phyloP scores from a whole-genome alignment of 1,140 invertebrate species.

The Halictus rubicundus region DNA sequence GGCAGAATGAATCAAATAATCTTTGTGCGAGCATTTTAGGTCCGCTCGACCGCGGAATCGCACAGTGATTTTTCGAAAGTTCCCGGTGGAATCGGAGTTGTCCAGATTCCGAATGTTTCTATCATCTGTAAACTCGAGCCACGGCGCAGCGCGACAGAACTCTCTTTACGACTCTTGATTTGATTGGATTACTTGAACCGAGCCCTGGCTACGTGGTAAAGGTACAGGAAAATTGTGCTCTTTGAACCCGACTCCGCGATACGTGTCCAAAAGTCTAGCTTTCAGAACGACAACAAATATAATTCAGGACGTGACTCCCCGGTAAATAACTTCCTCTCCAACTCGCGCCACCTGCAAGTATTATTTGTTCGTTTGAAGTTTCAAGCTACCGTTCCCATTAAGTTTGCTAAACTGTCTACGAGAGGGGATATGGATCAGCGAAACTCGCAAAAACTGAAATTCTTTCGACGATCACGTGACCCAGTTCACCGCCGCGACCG shows the following conservation, averaged over 20 bases:
- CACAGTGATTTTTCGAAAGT: slow-evolving; percentile 8
- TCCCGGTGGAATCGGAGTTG: not conserved
- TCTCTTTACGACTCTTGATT: slow-evolving; percentile 24
- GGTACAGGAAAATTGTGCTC: slow-evolving; percentile 2
- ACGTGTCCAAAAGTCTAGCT: slow-evolving; percentile 9
- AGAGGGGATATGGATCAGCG: not conserved
- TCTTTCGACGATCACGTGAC: not conserved
- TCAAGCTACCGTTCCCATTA: not conserved
- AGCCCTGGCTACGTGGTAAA: slow-evolving; percentile 6
- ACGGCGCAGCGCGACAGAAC: not conserved
- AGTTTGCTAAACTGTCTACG: not conserved
- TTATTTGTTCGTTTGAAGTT: slow-evolving; percentile 2
- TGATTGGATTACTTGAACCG: slow-evolving; percentile 38
- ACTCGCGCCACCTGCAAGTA: not conserved
- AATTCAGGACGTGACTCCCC: not conserved
- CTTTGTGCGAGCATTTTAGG: not conserved
- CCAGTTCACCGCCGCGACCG: too few relatives aligned
- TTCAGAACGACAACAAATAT: not conserved
- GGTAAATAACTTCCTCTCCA: not conserved
- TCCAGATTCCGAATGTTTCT: slow-evolving; percentile 31
- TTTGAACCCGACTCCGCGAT: slow-evolving; percentile 11
- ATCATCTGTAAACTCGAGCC: slow-evolving; percentile 20
- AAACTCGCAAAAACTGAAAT: not conserved
- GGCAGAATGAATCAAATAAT: too few relatives aligned
- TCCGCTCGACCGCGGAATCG: not conserved